Evolutionary conservation across 2,888 invertebrate species (phyloP).

Genomic region (Allacma fusca): DNA sequence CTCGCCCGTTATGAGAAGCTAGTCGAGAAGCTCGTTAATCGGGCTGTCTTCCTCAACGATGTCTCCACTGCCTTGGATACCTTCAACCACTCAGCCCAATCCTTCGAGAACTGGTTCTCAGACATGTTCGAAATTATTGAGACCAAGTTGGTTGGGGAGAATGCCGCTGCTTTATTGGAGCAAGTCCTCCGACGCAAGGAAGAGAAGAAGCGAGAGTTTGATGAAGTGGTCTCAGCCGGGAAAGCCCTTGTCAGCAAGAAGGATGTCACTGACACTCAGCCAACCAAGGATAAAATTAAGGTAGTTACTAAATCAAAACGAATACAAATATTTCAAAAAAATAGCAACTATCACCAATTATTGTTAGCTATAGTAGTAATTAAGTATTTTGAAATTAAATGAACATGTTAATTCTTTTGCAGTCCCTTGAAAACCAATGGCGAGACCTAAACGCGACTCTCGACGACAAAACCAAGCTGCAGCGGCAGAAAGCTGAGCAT

Average conservation of each 20-base stretch:
- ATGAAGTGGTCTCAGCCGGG: conserved; percentile 81
- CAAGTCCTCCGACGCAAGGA: conserved; percentile 70
- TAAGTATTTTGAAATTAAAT: no score
- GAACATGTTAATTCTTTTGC: no score
- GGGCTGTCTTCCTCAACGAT: conserved; percentile 84
- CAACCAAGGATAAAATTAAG: conserved; percentile 84
- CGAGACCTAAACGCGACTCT: conserved; percentile 82
- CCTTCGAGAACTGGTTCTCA: conserved; percentile 76
- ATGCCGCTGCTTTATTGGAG: conserved; percentile 72
- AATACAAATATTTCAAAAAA: background rate
- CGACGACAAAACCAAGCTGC: conserved; percentile 84
- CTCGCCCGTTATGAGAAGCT: conserved; percentile 83
- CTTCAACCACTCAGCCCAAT: conserved; percentile 74
- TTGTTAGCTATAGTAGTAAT: no score
- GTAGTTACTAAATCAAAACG: no score
- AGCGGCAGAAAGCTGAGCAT: conserved; percentile 84
- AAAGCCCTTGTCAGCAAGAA: conserved; percentile 82
- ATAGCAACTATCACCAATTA: no score
- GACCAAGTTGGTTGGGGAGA: conserved; percentile 74
- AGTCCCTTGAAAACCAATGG: conserved; percentile 81
- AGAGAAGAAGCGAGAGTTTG: conserved; percentile 73
- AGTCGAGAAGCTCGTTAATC: conserved; percentile 78
- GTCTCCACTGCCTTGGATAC: conserved; percentile 74
- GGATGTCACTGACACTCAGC: conserved; percentile 86
- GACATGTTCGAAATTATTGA: conserved; percentile 79